These are phyloP conservation scores for Sebastes ruberrimus DNA, from an alignment of 2,797 vertebrate genomes.

Conservation along the genomic window DNA sequence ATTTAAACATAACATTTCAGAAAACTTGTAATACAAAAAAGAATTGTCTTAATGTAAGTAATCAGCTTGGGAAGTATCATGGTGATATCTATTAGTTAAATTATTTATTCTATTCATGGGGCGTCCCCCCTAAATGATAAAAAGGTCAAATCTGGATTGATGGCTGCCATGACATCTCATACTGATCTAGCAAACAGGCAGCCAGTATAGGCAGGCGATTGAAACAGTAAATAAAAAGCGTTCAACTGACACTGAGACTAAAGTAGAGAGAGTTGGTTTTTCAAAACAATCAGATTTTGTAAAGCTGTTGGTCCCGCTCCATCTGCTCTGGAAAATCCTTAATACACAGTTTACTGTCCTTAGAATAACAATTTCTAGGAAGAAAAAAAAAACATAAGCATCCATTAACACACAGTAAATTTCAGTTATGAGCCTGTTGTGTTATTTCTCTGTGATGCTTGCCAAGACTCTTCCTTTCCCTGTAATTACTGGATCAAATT, in stretches of 20 bases:
- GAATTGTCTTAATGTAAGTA: neutral
- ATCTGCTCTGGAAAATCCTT: conserved; percentile 33
- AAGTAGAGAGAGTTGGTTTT: neutral
- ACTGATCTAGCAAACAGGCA: neutral
- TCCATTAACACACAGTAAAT: conserved; percentile 74
- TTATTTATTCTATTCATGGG: neutral
- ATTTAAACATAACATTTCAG: neutral
- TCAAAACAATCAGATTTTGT: neutral
- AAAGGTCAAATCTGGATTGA: neutral
- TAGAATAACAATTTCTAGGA: conserved; percentile 62
- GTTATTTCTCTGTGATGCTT: conserved; percentile 51
- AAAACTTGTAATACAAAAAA: neutral
- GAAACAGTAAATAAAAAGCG: neutral
- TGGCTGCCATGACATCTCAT: neutral
- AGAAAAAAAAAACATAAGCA: conserved; percentile 57
- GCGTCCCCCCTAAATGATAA: neutral
- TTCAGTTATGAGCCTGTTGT: conserved; percentile 60
- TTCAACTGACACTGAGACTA: neutral
- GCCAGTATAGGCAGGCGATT: neutral
- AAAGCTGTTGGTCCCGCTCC: neutral
- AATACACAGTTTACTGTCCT: conserved; percentile 52
- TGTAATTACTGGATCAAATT: conserved; percentile 71
- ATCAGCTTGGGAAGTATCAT: neutral
- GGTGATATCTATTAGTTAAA: neutral
- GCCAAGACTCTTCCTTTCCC: conserved; percentile 56